Evolutionary conservation across 2,113 vertebrate species (phyloP).

Genomic region (Amia ocellicauda): DNA sequence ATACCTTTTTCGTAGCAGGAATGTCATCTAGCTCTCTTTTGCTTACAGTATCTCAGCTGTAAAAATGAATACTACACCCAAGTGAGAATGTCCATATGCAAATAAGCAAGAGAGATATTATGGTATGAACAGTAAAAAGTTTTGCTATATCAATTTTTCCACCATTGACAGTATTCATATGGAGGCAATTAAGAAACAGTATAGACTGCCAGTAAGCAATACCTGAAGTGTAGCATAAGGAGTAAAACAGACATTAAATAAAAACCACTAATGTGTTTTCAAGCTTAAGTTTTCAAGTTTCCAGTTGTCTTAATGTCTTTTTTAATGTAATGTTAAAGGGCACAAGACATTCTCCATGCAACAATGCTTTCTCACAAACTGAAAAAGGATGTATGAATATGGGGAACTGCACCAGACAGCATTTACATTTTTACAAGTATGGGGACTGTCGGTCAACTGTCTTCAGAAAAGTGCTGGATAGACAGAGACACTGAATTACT

Average conservation of each 20-base stretch:
- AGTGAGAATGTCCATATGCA: too few species aligned
- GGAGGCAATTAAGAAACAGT: constrained; percentile 14
- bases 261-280: constrained; percentile 5
- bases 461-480: constrained; percentile 53
- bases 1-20: too few species aligned
- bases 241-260: constrained; percentile 11
- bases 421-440: too few species aligned
- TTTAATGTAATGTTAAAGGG: not conserved
- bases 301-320: not conserved
- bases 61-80: too few species aligned
- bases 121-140: constrained; percentile 16
- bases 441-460: too few species aligned
- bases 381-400: not conserved
- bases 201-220: constrained; percentile 20
- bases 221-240: constrained; percentile 16
- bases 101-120: too few species aligned
- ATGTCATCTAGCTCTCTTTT: too few species aligned
- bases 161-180: constrained; percentile 20
- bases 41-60: too few species aligned
- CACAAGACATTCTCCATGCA: not conserved
- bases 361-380: not conserved
- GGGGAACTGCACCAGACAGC: not conserved
- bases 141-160: constrained; percentile 23
- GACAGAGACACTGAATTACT: constrained; percentile 54
- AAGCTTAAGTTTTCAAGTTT: constrained; percentile 4